Percentiles rank a stretch among this genome's conserved stretches.
These are phyloP conservation scores for Lepus americanus DNA, from an alignment of 2,113 vertebrate species.

Conservation along the genomic window DNA sequence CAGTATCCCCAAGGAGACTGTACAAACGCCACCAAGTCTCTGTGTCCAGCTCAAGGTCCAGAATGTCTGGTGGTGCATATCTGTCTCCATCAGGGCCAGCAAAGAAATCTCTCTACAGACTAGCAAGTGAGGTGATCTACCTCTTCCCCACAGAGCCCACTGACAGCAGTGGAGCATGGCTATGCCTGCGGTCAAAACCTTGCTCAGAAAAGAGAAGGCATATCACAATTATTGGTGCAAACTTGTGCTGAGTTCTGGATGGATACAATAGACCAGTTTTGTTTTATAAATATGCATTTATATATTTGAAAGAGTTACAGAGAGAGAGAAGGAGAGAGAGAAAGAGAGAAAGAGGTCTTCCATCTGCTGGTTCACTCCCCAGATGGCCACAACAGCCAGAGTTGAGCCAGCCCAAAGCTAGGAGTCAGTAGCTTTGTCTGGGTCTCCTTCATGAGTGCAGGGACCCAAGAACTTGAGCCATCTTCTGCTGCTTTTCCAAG, in stretches of 20 bases:
- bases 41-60: not conserved
- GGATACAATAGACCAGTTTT: too few relatives aligned
- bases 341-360: too few relatives aligned
- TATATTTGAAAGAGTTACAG: too few relatives aligned
- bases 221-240: not conserved
- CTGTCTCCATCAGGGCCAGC: not conserved
- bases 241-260: not conserved
- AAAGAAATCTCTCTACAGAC: not conserved
- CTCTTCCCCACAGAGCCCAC: rapidly evolving
- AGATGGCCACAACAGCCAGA: too few relatives aligned
- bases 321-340: too few relatives aligned
- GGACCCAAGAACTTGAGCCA: too few relatives aligned
- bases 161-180: not conserved
- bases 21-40: not conserved
- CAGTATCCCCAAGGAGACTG: not conserved
- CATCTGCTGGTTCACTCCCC: too few relatives aligned
- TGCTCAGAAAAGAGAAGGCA: not conserved
- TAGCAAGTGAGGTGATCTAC: not conserved
- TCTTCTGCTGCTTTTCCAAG: too few relatives aligned
- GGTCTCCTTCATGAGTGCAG: too few relatives aligned
- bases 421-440: too few relatives aligned
- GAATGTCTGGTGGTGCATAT: not conserved
- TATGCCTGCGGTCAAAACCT: not conserved
- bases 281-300: too few relatives aligned
- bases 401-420: too few relatives aligned